Base-by-base conservation (phyloP, 1,140 invertebrate species). In the Cephus cinctus region DNA sequence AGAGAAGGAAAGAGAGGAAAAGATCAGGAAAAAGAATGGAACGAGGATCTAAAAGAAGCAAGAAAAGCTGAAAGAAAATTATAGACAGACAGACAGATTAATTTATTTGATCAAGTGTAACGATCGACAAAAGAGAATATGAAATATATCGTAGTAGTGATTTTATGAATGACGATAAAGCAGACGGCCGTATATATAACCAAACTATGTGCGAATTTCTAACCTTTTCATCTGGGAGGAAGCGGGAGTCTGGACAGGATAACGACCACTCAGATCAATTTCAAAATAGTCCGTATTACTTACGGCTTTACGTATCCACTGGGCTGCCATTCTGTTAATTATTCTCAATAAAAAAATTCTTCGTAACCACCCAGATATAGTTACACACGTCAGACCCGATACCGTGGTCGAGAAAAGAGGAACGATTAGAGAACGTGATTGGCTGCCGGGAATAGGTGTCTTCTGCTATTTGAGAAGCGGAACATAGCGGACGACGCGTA, bases 221-320 rank as follows among this genome's bases (percentile, higher is more conserved):
- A 72, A 71, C 68, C 69, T 65, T 60, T 48, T 52, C 23, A 16
- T 31, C 50, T 43, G 48, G 42, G 18, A 50, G 35, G 23, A 39
- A 52, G 34, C 35, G 16, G 50, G 47, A 57, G 50, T 35, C 22
- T 25, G 16, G 41, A 20, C 35, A 42, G 49, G 15, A 56, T 36
- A 52, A 18, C 22, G 19, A 22, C 18, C 43, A 34, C 42, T 57
- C 46, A 11, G 32, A 32, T 41, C 15, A 42, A 39, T 15, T 14
- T 18, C 14, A 25, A 20, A n/a, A 27, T 18, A 16, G 22, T 12
- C 50, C 27, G 18, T 38, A 36, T 22, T 61, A 71, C 69, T 67
- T 62, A 67, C 73, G 55, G 66, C 62, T 57, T 71, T 69, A 35
- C 67, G 67, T 52, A 76, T 73, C 71, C 71, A 75, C 23, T 73